Base-by-base conservation (phyloP, 2,797 vertebrate species). In the Ctenochaetus hawaiiensis region DNA sequence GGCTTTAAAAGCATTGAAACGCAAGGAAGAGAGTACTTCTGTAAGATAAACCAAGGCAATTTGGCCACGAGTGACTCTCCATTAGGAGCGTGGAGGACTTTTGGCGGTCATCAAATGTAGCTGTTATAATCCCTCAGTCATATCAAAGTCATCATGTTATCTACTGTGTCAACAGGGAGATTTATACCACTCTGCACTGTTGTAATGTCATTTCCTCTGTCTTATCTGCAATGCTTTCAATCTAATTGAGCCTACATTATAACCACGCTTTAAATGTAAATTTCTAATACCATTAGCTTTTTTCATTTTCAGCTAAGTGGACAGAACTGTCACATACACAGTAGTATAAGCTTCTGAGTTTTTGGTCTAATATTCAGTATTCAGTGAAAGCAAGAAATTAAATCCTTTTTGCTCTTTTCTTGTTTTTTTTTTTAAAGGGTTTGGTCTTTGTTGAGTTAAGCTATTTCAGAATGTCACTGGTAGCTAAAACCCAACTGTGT, bases 81-180 rank as follows among this genome's bases (percentile, higher is more conserved):
- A 80, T 61, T 70, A 60, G 65, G 37, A 60, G 54, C 18, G 23
- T 53, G 51, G 76, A 88, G 77, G 83, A 85, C 81, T 60, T 83
- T 62, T 85, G 79, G 82, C 80, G 74, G 81, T 85, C 86, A 89
- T 85, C 85, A 82, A 72, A 89, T 78, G 57, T 51, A 39, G 64
- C 76, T 23, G 41, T 61, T 79, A 60, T 86, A 85, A 87, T 88
- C 68, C 87, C 65, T 58, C 73, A 72, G 69, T 86, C 53, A 52
- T 67, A 77, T 71, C 59, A 0, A 82, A 85, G 80, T 81, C 63
- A 41, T 79, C 56, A 5, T 56, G 64, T 86, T 86, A 92, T 91
- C 83, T 70, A 66, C 75, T 61, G 77, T 76, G 77, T 89, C 83
- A 87, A 90, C 84, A 87, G 67, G 14, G 37, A 64, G 75, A 78